A percentile compares a stretch with the other conserved stretches of the same genome.
These are phyloP conservation scores for Anolis sagrei DNA, from an alignment of 2,113 vertebrate genomes.

Conservation along the genomic window DNA sequence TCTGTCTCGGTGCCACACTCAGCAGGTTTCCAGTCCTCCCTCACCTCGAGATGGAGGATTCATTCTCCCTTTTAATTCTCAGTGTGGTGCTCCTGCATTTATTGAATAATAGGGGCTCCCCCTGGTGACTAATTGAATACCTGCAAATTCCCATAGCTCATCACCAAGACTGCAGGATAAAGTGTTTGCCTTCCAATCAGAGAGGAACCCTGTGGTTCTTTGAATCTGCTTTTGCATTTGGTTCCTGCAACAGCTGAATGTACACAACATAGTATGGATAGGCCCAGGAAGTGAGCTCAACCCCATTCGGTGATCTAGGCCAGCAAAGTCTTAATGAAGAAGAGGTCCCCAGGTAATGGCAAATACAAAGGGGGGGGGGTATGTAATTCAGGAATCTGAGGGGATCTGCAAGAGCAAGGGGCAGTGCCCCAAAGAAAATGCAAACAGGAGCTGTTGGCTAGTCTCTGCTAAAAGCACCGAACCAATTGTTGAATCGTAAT, in stretches of 20 bases:
- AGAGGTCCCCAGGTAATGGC: too few species aligned
- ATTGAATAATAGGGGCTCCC: constrained; percentile 77
- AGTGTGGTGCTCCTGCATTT: constrained; percentile 44
- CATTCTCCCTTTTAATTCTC: constrained; percentile 37
- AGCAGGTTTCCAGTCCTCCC: constrained; percentile 40
- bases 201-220: neutral
- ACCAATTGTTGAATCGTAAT: too few species aligned
- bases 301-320: too few species aligned
- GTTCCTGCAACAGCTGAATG: neutral
- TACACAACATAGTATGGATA: too few species aligned
- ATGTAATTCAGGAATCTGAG: too few species aligned
- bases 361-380: too few species aligned
- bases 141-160: constrained; percentile 71
- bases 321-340: too few species aligned
- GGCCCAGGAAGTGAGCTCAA: too few species aligned
- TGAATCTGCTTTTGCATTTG: neutral
- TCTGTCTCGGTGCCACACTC: neutral
- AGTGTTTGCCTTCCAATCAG: neutral
- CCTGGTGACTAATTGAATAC: constrained; percentile 79
- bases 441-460: too few species aligned
- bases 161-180: constrained; percentile 43
- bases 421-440: too few species aligned
- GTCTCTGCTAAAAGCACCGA: too few species aligned
- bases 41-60: constrained; percentile 10
- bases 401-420: too few species aligned